These are phyloP conservation scores for Drosophila pseudoananassae DNA, from an alignment of 1,140 invertebrate genomes.

Conservation along the genomic window DNA sequence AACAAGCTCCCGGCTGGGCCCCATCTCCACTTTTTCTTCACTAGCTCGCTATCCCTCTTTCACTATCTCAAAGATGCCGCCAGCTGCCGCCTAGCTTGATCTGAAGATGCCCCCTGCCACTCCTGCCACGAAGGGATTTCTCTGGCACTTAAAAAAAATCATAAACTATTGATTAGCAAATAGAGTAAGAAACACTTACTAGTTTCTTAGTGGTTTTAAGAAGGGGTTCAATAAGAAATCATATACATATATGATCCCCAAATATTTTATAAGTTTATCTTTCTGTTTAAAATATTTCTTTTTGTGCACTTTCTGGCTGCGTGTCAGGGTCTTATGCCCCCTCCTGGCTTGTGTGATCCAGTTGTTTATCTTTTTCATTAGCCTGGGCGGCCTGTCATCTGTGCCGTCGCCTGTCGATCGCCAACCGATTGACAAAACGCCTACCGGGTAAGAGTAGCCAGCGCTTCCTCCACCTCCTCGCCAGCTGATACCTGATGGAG, in stretches of 20 bases:
- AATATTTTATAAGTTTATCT: too few relatives aligned
- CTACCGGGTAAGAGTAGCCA: conserved; percentile 46
- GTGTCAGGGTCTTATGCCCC: conserved; percentile 29
- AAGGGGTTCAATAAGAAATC: too few relatives aligned
- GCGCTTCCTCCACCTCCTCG: conserved; percentile 14
- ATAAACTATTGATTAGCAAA: neutral
- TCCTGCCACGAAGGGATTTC: conserved; percentile 5
- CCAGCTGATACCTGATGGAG: conserved; percentile 17
- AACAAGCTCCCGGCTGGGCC: conserved; percentile 46
- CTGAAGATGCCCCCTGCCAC: neutral
- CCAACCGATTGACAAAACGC: conserved; percentile 74
- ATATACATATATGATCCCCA: too few relatives aligned
- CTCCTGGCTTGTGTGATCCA: conserved; percentile 57
- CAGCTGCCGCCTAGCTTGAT: conserved; percentile 29
- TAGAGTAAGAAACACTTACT: too few relatives aligned
- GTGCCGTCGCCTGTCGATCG: conserved; percentile 76
- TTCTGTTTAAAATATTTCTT: neutral
- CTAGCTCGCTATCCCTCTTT: conserved; percentile 19
- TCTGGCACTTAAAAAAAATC: conserved; percentile 1
- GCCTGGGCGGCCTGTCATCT: conserved; percentile 79
- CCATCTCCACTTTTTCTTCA: conserved; percentile 8
- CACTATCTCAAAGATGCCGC: conserved; percentile 64
- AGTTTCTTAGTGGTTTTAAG: too few relatives aligned
- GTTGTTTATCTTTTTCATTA: conserved; percentile 82
- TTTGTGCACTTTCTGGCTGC: conserved; percentile 25